Conservation (phyloP, 2,888 invertebrate genomes). For the Nomada ruficornis region DNA sequence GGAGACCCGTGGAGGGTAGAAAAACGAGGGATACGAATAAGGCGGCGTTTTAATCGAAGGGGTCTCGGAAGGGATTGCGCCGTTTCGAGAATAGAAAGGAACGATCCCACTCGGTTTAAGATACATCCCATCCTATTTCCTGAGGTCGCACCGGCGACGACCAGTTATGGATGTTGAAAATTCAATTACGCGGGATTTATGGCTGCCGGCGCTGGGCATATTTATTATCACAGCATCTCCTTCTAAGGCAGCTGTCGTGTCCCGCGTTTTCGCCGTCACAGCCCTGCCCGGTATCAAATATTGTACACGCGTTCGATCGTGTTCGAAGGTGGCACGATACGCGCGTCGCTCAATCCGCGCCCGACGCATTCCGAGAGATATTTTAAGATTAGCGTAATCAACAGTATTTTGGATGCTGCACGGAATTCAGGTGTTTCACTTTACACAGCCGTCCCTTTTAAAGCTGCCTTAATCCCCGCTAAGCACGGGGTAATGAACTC, state of each 20-base stretch:
- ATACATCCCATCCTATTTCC: conserved; percentile 78
- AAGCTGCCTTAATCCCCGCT: conserved; percentile 66
- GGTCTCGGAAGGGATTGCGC: conserved; percentile 48
- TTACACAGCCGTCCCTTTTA: conserved; percentile 44
- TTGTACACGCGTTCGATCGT: conserved; percentile 42
- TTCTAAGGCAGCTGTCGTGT: conserved; percentile 27
- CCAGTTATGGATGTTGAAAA: conserved; percentile 78
- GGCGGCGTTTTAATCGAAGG: conserved; percentile 57
- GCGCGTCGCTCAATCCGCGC: not conserved
- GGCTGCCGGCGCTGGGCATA: conserved; percentile 74
- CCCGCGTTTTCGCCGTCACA: conserved; percentile 34
- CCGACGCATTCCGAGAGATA: not conserved
- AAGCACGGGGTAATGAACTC: conserved; percentile 68
- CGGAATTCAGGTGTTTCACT: not conserved
- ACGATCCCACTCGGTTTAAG: conserved; percentile 67
- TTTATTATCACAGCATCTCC: conserved; percentile 74
- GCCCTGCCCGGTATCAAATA: conserved; percentile 28
- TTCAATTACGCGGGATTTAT: conserved; percentile 81
- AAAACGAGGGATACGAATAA: not conserved
- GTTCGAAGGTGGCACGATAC: not conserved
- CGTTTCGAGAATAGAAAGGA: conserved; percentile 65
- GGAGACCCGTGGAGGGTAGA: conserved; percentile 32
- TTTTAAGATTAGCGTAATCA: not conserved
- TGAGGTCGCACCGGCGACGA: conserved; percentile 69
- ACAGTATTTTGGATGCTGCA: no score